Percentiles rank a stretch among this genome's conserved stretches.
phyloP scores from a whole-genome alignment of 2,797 vertebrate species.

The Rhinoraja longicauda region DNA sequence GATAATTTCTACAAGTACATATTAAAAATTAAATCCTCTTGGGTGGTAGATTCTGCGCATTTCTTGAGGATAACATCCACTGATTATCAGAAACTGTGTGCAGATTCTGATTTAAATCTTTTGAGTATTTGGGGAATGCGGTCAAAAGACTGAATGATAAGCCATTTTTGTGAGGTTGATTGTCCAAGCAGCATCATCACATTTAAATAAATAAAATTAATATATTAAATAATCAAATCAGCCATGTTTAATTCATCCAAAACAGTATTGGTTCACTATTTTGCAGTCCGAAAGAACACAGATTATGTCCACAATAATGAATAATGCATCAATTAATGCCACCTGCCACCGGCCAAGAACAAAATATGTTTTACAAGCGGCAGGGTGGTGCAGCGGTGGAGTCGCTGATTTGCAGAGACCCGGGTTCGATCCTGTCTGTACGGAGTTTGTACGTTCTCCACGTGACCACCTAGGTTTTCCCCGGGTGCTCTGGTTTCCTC shows the following conservation, averaged over 20 bases:
- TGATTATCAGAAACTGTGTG: background rate
- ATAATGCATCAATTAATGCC: background rate
- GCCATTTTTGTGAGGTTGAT: background rate
- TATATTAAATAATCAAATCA: background rate
- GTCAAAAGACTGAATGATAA: background rate
- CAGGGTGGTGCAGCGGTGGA: no score
- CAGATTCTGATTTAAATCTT: constrained; percentile 1
- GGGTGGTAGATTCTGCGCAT: background rate
- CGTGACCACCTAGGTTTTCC: no score
- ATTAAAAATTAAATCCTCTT: background rate
- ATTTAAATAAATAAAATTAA: background rate
- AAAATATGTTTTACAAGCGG: background rate
- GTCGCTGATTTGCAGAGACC: no score
- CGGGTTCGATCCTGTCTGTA: no score
- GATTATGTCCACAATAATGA: background rate
- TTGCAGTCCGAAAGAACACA: background rate
- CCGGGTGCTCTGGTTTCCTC: no score
- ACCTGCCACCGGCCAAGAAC: background rate
- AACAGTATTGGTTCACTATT: background rate
- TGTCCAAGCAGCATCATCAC: background rate
- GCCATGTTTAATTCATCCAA: background rate
- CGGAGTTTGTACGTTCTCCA: no score
- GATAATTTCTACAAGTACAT: background rate
- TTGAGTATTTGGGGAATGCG: background rate
- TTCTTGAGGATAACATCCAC: background rate